Conservation (phyloP, 2,113 vertebrate genomes). For the Myotis yumanensis region DNA sequence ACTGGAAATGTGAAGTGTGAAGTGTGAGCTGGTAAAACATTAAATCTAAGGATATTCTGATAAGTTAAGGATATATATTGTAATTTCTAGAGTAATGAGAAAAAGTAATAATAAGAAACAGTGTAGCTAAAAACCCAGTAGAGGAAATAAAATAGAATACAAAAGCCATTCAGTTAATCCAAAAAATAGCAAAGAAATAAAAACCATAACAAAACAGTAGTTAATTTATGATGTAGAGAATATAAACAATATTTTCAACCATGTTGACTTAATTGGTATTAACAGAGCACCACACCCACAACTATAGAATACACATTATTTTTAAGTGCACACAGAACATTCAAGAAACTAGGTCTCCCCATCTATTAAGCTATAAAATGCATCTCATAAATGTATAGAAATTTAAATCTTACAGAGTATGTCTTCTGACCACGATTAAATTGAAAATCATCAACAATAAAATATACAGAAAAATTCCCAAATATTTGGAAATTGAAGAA, state of each 20-base stretch:
- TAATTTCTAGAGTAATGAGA: not conserved
- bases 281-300: not conserved
- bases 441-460: not conserved
- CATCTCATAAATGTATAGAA: not conserved
- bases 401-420: not conserved
- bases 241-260: not conserved
- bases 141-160: not conserved
- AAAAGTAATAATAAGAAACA: conserved; percentile 8
- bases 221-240: conserved; percentile 2
- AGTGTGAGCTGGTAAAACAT: not conserved
- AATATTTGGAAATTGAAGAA: conserved; percentile 26
- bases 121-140: not conserved
- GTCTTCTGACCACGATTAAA: not conserved
- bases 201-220: not conserved
- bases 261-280: not conserved
- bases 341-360: not conserved
- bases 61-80: not conserved
- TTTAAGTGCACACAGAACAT: not conserved
- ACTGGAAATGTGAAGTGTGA: not conserved
- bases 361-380: not conserved
- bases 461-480: not conserved
- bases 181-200: not conserved
- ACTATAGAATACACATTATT: not conserved
- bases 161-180: not conserved
- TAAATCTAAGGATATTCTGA: not conserved